Evolutionary conservation across 2,888 invertebrate genomes (phyloP).

Genomic region (Sesia apiformis): DNA sequence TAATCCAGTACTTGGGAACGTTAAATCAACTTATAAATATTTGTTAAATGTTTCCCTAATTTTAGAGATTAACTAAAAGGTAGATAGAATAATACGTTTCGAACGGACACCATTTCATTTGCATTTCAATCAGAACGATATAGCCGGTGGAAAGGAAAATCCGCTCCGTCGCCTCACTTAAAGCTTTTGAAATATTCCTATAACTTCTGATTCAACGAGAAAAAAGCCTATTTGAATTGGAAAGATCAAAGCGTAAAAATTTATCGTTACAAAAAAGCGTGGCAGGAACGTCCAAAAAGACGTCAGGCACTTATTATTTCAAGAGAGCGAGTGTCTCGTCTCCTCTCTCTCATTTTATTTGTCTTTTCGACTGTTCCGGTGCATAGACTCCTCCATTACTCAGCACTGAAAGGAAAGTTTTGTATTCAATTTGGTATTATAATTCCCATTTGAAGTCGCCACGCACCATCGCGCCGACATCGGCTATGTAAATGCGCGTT

Average conservation of each 20-base stretch:
- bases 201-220: constrained; percentile 67
- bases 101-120: constrained; percentile 67
- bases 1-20: too few relatives aligned
- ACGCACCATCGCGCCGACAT: constrained; percentile 73
- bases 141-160: constrained; percentile 68
- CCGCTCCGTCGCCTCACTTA: constrained; percentile 67
- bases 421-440: constrained; percentile 77
- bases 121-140: constrained; percentile 71
- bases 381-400: constrained; percentile 74
- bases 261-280: constrained; percentile 63
- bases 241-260: constrained; percentile 73
- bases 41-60: constrained; percentile 27
- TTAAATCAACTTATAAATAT: too few relatives aligned
- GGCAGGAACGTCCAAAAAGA: constrained; percentile 62
- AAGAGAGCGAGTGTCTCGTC: constrained; percentile 65
- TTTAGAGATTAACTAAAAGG: constrained; percentile 49
- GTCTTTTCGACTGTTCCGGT: constrained; percentile 74
- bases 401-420: constrained; percentile 76
- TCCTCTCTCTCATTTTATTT: constrained; percentile 65
- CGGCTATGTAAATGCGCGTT: constrained; percentile 73
- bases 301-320: constrained; percentile 71
- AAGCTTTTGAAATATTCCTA: constrained; percentile 72
- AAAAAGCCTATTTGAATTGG: constrained; percentile 72
- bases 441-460: constrained; percentile 75
- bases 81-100: constrained; percentile 60